Evolutionary conservation across 2,113 vertebrate species (phyloP).

Genomic region (Psophia crepitans): DNA sequence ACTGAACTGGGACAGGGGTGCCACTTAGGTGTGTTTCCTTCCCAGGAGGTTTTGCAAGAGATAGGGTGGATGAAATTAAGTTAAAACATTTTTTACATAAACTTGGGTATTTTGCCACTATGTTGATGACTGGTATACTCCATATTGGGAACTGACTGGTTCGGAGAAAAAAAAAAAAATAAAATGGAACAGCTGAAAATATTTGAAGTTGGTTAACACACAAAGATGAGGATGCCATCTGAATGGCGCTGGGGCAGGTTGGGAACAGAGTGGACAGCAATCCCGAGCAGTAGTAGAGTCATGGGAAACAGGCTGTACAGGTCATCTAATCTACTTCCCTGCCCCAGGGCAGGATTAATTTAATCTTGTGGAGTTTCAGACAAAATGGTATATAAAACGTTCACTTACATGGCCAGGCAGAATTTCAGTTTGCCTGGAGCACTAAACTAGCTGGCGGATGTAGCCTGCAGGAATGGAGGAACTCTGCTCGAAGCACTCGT

Average conservation of each 20-base stretch:
- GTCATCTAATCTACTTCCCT: neutral
- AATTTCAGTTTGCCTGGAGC: neutral
- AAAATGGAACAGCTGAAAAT: neutral
- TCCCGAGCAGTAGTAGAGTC: neutral
- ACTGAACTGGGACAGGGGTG: neutral
- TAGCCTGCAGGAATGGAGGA: neutral
- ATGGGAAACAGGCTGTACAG: neutral
- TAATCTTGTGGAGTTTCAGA: neutral
- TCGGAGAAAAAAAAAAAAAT: neutral
- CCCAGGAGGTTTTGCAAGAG: neutral
- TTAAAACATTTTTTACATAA: neutral
- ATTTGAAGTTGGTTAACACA: neutral
- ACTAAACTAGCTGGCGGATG: neutral
- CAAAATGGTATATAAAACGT: neutral
- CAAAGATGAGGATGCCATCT: neutral
- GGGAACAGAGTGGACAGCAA: neutral
- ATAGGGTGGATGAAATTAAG: neutral
- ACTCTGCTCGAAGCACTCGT: neutral
- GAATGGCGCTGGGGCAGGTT: neutral
- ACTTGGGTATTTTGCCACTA: neutral
- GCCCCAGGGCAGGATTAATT: neutral
- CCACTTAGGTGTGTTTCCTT: fast-evolving
- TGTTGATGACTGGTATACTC: fast-evolving
- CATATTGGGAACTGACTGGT: neutral
- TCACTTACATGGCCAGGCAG: neutral